Percentiles rank a stretch among this genome's conserved stretches.
Conservation (phyloP, 2,113 vertebrate species). For the Nannobrachium achirus region DNA sequence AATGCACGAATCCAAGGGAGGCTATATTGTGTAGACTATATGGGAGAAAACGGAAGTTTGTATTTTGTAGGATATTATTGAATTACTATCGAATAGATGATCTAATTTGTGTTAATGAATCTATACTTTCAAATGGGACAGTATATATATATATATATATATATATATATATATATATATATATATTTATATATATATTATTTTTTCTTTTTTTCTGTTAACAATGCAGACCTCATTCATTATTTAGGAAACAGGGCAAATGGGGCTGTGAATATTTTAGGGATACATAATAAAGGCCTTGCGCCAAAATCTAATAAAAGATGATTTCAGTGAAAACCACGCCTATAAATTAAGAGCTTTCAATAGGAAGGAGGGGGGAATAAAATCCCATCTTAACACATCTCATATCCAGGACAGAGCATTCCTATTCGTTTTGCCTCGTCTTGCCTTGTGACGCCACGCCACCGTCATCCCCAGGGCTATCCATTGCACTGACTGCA, state of each 20-base stretch:
- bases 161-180: not conserved
- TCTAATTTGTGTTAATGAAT: not conserved
- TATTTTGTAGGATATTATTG: slow-evolving; percentile 13
- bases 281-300: slow-evolving; percentile 13
- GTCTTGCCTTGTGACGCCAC: slow-evolving; percentile 77
- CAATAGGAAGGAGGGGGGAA: slow-evolving; percentile 4
- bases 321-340: slow-evolving; percentile 49
- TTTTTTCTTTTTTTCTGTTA: not conserved
- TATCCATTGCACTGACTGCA: slow-evolving; percentile 58
- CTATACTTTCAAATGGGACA: not conserved
- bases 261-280: slow-evolving; percentile 41
- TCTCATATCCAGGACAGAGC: slow-evolving; percentile 46
- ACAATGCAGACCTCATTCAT: slow-evolving; percentile 44
- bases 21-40: not conserved
- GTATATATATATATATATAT: not conserved
- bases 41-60: slow-evolving; percentile 7
- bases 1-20: slow-evolving; percentile 40
- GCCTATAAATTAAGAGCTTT: slow-evolving; percentile 56
- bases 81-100: not conserved
- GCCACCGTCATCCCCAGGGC: slow-evolving; percentile 71
- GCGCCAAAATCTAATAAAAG: slow-evolving; percentile 5
- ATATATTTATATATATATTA: not conserved
- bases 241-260: slow-evolving; percentile 61
- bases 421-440: slow-evolving; percentile 68
- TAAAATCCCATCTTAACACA: slow-evolving; percentile 43